phyloP scores from a whole-genome alignment of 2,113 vertebrate genomes.

The Daboia siamensis region DNA sequence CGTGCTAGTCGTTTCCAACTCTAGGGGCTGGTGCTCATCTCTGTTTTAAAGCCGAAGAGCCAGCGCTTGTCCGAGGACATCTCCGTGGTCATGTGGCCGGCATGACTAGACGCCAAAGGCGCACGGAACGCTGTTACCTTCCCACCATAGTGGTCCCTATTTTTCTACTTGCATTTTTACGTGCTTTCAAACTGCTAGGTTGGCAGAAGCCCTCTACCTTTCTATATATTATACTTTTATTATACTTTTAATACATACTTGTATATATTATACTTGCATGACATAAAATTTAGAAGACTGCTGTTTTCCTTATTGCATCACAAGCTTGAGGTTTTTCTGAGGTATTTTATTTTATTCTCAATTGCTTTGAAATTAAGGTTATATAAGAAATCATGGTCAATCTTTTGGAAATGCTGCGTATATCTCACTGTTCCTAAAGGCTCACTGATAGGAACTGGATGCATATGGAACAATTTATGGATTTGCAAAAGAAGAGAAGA shows the following conservation, averaged over 20 bases:
- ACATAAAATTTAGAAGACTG: not conserved
- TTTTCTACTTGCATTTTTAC: no score
- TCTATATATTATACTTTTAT: not conserved
- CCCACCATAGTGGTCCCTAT: no score
- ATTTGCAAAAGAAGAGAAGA: constrained; percentile 36
- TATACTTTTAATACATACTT: not conserved
- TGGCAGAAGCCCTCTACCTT: no score
- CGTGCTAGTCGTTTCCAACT: no score
- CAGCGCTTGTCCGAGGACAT: no score
- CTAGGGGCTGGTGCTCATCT: no score
- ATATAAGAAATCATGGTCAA: not conserved
- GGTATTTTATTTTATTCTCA: not conserved
- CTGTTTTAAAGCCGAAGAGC: no score
- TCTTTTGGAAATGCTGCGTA: not conserved
- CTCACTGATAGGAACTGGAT: not conserved
- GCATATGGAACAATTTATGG: not conserved
- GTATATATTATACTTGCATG: not conserved
- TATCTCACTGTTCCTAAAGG: constrained; percentile 2
- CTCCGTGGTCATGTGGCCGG: no score
- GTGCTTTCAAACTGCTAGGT: no score
- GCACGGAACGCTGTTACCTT: no score
- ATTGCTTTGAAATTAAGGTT: constrained; percentile 16
- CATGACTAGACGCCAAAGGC: no score
- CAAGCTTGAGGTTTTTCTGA: not conserved
- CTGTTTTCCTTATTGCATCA: not conserved